Conservation (phyloP, 2,113 vertebrate genomes). For the Saguinus imperator region DNA sequence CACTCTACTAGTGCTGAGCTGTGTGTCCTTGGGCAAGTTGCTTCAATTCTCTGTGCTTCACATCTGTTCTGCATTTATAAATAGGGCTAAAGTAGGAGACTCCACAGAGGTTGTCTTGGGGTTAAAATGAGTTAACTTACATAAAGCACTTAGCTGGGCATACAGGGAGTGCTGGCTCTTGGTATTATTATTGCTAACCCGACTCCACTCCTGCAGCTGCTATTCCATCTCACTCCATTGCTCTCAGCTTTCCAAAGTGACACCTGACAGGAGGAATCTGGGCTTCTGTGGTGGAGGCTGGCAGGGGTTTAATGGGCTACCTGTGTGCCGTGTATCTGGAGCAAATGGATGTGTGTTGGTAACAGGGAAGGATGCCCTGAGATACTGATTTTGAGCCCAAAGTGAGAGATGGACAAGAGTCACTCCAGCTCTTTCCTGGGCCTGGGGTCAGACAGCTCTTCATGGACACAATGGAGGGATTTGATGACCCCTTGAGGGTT, state of each 20-base stretch:
- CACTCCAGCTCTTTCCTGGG: neutral
- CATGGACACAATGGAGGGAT: neutral
- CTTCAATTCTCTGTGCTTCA: neutral
- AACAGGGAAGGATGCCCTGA: neutral
- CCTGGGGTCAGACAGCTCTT: neutral
- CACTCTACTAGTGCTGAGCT: neutral
- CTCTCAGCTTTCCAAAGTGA: neutral
- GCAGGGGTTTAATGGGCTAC: neutral
- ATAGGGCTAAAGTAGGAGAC: neutral
- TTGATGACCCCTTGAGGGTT: neutral
- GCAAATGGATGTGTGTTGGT: neutral
- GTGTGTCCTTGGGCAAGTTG: neutral
- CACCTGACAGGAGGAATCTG: neutral
- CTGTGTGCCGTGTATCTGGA: neutral
- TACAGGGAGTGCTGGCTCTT: neutral
- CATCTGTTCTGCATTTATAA: neutral
- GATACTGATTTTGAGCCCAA: neutral
- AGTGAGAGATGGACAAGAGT: neutral
- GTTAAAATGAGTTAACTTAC: neutral
- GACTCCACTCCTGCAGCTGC: neutral
- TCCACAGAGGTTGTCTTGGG: neutral
- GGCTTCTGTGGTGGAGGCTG: neutral
- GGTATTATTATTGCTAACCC: no score
- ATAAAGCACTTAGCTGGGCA: neutral
- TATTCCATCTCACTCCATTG: no score